A percentile compares a stretch with the other conserved stretches of the same genome.
Conservation (phyloP, 2,797 vertebrate genomes). For the Crenuchus spilurus region DNA sequence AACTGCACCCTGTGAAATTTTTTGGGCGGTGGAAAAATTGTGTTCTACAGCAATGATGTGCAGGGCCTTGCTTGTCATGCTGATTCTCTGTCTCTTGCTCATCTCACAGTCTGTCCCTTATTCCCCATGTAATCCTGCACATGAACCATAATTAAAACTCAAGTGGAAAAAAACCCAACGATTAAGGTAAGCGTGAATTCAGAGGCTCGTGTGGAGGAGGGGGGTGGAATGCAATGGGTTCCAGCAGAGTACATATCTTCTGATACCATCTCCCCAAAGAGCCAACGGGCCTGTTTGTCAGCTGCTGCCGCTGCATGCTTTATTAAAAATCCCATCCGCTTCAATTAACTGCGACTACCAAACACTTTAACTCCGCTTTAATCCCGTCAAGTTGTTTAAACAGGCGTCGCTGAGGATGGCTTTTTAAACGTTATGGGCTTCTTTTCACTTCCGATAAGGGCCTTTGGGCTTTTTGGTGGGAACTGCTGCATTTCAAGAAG, state of each 20-base stretch:
- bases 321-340: slow-evolving; percentile 84
- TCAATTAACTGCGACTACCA: slow-evolving; percentile 80
- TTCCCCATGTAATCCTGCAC: slow-evolving; percentile 49
- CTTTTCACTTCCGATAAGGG: slow-evolving; percentile 20
- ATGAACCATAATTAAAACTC: slow-evolving; percentile 67
- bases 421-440: slow-evolving; percentile 48
- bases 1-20: neutral
- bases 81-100: slow-evolving; percentile 39
- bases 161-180: slow-evolving; percentile 68
- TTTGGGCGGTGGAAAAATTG: neutral
- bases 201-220: slow-evolving; percentile 44
- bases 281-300: slow-evolving; percentile 80
- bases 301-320: slow-evolving; percentile 82
- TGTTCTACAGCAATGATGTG: slow-evolving; percentile 7
- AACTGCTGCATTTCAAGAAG: slow-evolving; percentile 1
- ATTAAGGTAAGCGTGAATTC: slow-evolving; percentile 64
- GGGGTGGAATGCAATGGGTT: slow-evolving; percentile 76
- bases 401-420: slow-evolving; percentile 69
- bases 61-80: slow-evolving; percentile 42
- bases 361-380: slow-evolving; percentile 82
- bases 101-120: slow-evolving; percentile 45
- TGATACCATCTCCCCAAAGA: slow-evolving; percentile 81
- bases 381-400: slow-evolving; percentile 82
- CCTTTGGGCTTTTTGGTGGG: slow-evolving; percentile 42
- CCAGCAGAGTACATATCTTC: slow-evolving; percentile 78